Evolutionary conservation across 2,113 vertebrate species (phyloP), one percentile per base, ranked within the genome.

Genomic region (Antigone vipio): DNA sequence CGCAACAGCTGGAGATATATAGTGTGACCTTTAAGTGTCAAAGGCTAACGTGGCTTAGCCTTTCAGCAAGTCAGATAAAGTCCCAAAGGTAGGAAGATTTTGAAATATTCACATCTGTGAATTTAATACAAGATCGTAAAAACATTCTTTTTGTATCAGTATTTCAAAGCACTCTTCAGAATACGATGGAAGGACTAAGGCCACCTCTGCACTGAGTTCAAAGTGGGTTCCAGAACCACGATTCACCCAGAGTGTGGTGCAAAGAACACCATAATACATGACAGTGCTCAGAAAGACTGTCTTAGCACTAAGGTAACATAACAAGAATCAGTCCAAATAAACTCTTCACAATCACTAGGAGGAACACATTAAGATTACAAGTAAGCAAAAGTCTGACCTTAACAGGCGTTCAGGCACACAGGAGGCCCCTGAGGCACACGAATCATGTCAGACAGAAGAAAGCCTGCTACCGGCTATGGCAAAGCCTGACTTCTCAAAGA

Each of bases 141-240:
- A 83, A 56, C 24, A 53, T n/a, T 53, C 6, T 67, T 68, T 88
- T 56, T 17, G 4, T 58, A 66, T 73, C 30, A 56, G 58, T 42
- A 83, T 62, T 95, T 92, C 82, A 92, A 95, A 76, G 62, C 50
- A 49, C 69, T 92, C 32, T 50, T 84, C 45, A 74, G 67, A 83
- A n/a, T 26, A 49, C 0, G 0, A 73, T 22, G 42, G 63, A 88
- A 89, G 74, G 47, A 42, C 40, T 52, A 47, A 16, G 24, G 72
- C 20, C 55, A 73, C 45, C 55, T 80, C 32, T 66, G 63, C 50
- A 32, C 15, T 0, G 5, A 73, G 52, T 29, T 83, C 24, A 35
- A 73, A 88, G 58, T 9, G 13, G 55, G 64, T 29, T 85, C 60
- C 68, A 90, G 55, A 76, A 58, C 17, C 15, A 38, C 24, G 17